Conservation (phyloP, 2,888 invertebrate genomes). For the Heteropelma amictum region DNA sequence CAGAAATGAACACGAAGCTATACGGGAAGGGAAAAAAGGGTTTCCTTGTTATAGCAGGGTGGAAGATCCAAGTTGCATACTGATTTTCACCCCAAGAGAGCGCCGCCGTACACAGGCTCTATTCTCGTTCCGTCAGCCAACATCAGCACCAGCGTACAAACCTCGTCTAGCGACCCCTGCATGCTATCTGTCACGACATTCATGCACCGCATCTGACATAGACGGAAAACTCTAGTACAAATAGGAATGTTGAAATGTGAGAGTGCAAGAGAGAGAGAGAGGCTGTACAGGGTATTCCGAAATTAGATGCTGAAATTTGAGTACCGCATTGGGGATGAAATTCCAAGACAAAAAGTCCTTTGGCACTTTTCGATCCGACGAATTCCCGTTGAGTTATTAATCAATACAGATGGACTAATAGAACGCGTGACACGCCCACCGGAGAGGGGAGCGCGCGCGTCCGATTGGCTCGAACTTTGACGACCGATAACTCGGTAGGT, state of each 20-base stretch:
- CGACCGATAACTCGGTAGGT: no score
- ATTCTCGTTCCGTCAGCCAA: slow-evolving; percentile 47
- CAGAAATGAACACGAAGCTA: slow-evolving; percentile 45
- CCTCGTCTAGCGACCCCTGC: slow-evolving; percentile 4
- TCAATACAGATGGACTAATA: no score
- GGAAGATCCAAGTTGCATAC: slow-evolving; percentile 68
- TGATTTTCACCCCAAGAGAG: slow-evolving; percentile 62
- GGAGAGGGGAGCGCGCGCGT: no score
- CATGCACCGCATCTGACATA: slow-evolving; percentile 30
- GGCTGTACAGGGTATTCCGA: no score
- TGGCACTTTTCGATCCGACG: no score
- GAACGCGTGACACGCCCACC: no score
- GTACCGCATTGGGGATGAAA: no score
- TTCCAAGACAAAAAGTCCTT: no score
- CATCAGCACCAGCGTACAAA: slow-evolving; percentile 14
- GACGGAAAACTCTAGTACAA: slow-evolving; percentile 23
- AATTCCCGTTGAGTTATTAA: no score
- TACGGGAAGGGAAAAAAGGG: slow-evolving; percentile 48
- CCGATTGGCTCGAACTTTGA: no score
- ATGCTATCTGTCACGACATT: slow-evolving; percentile 16
- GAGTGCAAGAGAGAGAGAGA: background rate
- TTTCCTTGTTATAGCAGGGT: slow-evolving; percentile 66
- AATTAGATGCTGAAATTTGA: no score
- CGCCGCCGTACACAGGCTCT: slow-evolving; percentile 54
- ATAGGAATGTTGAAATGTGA: slow-evolving; percentile 21